Base-by-base conservation (phyloP, 1,140 invertebrate species). In the Drosophila bocqueti region DNA sequence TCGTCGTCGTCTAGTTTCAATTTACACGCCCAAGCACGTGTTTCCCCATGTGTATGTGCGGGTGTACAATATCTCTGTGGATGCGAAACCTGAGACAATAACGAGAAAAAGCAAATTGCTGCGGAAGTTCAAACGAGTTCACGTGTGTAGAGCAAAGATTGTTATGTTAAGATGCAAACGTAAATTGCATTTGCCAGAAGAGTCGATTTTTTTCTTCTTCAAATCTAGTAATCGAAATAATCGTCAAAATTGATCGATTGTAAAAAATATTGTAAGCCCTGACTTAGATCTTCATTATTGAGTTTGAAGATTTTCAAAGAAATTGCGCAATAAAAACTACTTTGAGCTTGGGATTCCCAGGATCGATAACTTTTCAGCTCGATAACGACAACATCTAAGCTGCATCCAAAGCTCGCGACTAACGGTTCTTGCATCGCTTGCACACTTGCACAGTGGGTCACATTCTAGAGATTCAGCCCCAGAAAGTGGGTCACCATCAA, bases 101-200 rank as follows among this genome's bases (percentile, higher is more conserved):
- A 79, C 81, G 76, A 69, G 63, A 79, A 83, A 57, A 61, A 61
- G 69, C 43, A 75, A 83, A 71, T 91, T 68, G 45, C 61, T 65
- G 49, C 81, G 85, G 85, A 90, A 90, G 85, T 90, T 90, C 85
- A 90, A 90, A 75, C 45, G 76, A 91, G 85, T 90, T 90, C 86
- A 90, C 36, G 68, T 52, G 62, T 61, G 69, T 9, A 77, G 31
- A 64, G 16, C 59, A 80, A 47, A 71, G 57, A 49, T 38, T 45
- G 54, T 52, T 15, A 26, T 34, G 40, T 52, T 15, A 40, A 24
- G 36, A 54, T 55, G 43, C 45, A 66, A 36, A 54, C n/a, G 46
- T 42, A 24, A 58, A 62, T 29, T 43, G 46, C 46, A 18, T 13
- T 31, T 26, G 43, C 6, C 36, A 16, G 36, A 21, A 60, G 62